Evolutionary conservation across 1,140 invertebrate species (phyloP).

Genomic region (Macrosteles quadrilineatus): DNA sequence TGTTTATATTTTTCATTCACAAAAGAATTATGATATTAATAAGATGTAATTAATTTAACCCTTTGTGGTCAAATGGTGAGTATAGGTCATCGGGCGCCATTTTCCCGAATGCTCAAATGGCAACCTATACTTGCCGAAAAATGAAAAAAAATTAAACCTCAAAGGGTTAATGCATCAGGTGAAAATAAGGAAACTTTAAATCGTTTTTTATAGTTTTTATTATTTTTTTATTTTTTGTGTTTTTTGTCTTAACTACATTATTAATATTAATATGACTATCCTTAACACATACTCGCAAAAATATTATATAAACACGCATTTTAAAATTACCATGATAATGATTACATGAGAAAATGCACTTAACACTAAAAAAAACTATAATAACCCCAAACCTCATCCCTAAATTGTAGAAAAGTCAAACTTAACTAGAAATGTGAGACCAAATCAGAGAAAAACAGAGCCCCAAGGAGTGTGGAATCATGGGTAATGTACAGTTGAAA

Average conservation of each 20-base stretch:
- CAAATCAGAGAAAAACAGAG: not conserved
- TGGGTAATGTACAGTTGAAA: not conserved
- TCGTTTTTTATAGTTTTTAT: conserved; percentile 15
- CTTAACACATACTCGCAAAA: conserved; percentile 23
- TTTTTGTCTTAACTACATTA: conserved; percentile 23
- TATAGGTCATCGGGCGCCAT: too few relatives aligned
- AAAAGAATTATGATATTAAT: too few relatives aligned
- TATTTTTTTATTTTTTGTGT: conserved; percentile 17
- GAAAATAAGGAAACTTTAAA: too few relatives aligned
- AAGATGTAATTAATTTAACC: too few relatives aligned
- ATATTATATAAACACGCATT: conserved; percentile 26
- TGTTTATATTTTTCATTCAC: too few relatives aligned
- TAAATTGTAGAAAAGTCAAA: not conserved
- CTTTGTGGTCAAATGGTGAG: too few relatives aligned
- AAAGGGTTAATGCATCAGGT: too few relatives aligned
- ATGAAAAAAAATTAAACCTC: too few relatives aligned
- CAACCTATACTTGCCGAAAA: too few relatives aligned
- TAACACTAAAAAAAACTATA: not conserved
- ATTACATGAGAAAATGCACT: conserved; percentile 20
- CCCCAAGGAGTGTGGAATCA: not conserved
- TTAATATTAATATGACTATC: conserved; percentile 24
- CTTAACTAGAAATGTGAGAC: conserved; percentile 20
- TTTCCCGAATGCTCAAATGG: too few relatives aligned
- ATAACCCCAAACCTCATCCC: conserved; percentile 18
- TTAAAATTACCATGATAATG: conserved; percentile 2